Evolutionary conservation across 2,888 invertebrate genomes (phyloP).

Genomic region (Tuberolachnus salignus): DNA sequence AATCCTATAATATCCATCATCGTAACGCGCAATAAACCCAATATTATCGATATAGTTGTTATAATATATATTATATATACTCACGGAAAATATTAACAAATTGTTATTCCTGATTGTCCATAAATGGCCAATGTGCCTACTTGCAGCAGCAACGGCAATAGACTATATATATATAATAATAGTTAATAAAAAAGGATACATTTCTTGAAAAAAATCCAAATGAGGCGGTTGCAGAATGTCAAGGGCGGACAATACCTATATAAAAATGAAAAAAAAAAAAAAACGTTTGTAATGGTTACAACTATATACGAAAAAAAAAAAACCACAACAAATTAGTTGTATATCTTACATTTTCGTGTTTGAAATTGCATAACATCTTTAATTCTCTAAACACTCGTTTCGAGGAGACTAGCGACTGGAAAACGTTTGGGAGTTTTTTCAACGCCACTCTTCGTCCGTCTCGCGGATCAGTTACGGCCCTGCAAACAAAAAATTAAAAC

Average conservation of each 20-base stretch:
- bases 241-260: slow-evolving; percentile 94
- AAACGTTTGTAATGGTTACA: slow-evolving; percentile 4
- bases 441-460: slow-evolving; percentile 97
- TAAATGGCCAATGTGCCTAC: slow-evolving; percentile 19
- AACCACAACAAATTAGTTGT: too few relatives aligned
- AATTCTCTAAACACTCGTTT: slow-evolving; percentile 98
- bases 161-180: not conserved
- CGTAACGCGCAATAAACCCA: not conserved
- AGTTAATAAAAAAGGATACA: slow-evolving; percentile 82
- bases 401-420: slow-evolving; percentile 98
- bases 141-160: too few relatives aligned
- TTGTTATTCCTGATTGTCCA: slow-evolving; percentile 39
- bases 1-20: slow-evolving; percentile 15
- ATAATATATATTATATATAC: not conserved
- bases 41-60: too few relatives aligned
- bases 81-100: slow-evolving; percentile 23
- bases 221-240: slow-evolving; percentile 99
- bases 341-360: slow-evolving; percentile 96
- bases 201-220: slow-evolving; percentile 99
- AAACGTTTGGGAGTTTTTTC: slow-evolving; percentile 99
- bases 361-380: slow-evolving; percentile 99
- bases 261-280: slow-evolving; percentile 63
- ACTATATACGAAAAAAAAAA: slow-evolving; percentile 14
- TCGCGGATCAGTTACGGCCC: slow-evolving; percentile 99
- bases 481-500: slow-evolving; percentile 65